A percentile compares a stretch with the other conserved stretches of the same genome.
These are phyloP conservation scores for Bombus pascuorum DNA, from an alignment of 1,140 invertebrate genomes.

Conservation along the genomic window DNA sequence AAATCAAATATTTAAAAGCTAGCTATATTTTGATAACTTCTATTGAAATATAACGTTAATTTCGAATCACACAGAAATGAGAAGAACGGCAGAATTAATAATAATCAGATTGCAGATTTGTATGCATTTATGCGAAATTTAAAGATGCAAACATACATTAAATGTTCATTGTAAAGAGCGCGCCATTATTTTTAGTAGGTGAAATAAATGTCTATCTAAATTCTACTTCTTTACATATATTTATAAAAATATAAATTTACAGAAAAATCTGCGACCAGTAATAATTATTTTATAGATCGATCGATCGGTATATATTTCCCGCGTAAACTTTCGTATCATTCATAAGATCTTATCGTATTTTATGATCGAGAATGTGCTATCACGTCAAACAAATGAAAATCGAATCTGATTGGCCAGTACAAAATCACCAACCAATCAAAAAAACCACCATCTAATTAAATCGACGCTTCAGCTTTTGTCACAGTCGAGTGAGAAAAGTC, in stretches of 20 bases:
- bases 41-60: too few relatives aligned
- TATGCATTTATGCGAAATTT: too few relatives aligned
- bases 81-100: neutral
- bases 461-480: neutral
- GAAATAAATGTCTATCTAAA: too few relatives aligned
- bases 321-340: neutral
- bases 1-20: neutral
- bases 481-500: too few relatives aligned
- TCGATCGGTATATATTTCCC: neutral
- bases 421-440: constrained; percentile 5
- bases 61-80: neutral
- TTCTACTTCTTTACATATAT: too few relatives aligned
- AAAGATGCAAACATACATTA: too few relatives aligned
- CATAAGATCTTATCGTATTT: neutral
- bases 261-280: too few relatives aligned
- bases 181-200: too few relatives aligned
- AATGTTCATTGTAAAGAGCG: too few relatives aligned
- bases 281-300: neutral
- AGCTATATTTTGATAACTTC: neutral
- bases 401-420: neutral
- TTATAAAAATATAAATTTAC: too few relatives aligned
- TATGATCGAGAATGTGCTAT: neutral
- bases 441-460: neutral
- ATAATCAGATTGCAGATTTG: neutral
- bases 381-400: neutral